Evolutionary conservation across 2,113 vertebrate genomes (phyloP).

Genomic region (Chamaea fasciata): DNA sequence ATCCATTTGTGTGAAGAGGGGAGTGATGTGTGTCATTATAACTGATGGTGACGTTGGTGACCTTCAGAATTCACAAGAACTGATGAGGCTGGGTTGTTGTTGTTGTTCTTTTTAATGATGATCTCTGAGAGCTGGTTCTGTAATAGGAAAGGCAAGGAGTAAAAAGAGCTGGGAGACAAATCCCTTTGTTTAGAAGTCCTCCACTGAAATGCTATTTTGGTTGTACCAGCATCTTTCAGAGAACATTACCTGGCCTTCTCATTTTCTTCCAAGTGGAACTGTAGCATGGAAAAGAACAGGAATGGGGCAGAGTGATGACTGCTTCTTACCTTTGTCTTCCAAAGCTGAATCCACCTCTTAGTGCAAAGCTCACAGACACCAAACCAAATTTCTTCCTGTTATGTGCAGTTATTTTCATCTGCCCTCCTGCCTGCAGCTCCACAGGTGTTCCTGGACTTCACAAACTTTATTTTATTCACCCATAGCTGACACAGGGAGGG

Average conservation of each 20-base stretch:
- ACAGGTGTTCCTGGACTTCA: neutral
- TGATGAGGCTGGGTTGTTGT: neutral
- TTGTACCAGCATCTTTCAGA: neutral
- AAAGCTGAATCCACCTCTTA: neutral
- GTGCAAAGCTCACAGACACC: neutral
- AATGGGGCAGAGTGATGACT: neutral
- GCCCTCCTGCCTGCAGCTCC: neutral
- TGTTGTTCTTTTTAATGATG: conserved; percentile 41
- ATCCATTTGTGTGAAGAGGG: conserved; percentile 3
- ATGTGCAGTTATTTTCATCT: neutral
- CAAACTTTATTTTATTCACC: neutral
- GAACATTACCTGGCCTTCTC: neutral
- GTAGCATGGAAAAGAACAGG: neutral
- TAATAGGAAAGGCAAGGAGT: neutral
- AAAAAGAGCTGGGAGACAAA: neutral
- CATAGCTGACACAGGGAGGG: neutral
- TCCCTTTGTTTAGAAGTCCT: neutral
- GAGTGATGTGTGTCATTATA: conserved; percentile 20
- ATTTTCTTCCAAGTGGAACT: neutral
- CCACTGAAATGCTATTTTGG: neutral
- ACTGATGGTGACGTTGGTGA: conserved; percentile 5
- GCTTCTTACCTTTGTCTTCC: neutral
- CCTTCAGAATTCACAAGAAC: conserved; percentile 49
- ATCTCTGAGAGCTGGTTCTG: neutral
- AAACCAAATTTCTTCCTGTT: neutral